Evolutionary conservation across 2,888 invertebrate species (phyloP), one percentile per base, ranked within the genome.

Genomic region (Agriopis aurantiaria): DNA sequence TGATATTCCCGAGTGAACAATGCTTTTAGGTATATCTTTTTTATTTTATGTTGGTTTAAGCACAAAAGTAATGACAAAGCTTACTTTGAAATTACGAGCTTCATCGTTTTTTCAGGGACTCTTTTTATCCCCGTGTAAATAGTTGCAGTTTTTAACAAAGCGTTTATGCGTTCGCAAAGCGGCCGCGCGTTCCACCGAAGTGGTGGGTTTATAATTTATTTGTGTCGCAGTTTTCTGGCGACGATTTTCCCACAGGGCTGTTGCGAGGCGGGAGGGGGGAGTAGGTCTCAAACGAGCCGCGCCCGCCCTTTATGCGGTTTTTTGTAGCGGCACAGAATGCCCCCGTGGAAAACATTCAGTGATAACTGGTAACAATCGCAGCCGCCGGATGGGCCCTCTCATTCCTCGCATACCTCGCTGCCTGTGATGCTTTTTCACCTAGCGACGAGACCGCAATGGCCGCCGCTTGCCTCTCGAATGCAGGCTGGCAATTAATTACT

Each of bases 281-380:
- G 68, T 57, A 90, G 85, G 88, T 89, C 91, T 92, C 94, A 93
- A 94, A 94, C 92, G 93, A 91, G 89, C 90, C 91, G 90, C 89
- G 88, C 89, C 90, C 90, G 92, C 91, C 94, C 93, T 93, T 93
- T 93, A 91, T 93, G 93, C 89, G 91, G 91, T 90, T 93, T 93
- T 94, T 93, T 93, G 92, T 91, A 88, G 88, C 91, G 86, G 86
- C 90, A 92, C 91, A 91, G 91, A 93, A 94, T 93, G 89, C 92
- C 86, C 89, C 89, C 84, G 90, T 91, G 92, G 90, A 93, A 93
- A 94, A 93, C 93, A 93, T 92, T 92, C 94, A 92, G 94, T 93
- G 93, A 94, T 94, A 94, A 93, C 94, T 92, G 93, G 93, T 88
- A 92, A 94, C 93, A 94, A 93, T 93, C 94, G 94, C 89, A 89